Evolutionary conservation across 2,888 invertebrate genomes (phyloP).

Genomic region (Diachrysia chrysitis): DNA sequence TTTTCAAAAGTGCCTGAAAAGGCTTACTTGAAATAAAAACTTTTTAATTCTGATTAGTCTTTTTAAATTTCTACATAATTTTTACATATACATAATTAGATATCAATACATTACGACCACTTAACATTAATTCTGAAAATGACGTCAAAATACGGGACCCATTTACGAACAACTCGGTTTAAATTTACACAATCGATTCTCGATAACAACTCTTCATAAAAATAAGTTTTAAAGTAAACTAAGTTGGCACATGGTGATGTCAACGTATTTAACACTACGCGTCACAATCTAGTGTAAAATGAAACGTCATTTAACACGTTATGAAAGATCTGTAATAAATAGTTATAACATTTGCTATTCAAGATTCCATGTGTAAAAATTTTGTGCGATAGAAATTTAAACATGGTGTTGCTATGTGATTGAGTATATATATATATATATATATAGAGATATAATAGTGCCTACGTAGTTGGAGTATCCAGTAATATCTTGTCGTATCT

Average conservation of each 20-base stretch:
- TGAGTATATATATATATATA: too few species aligned
- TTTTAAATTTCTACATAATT: too few species aligned
- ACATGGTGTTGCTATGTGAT: neutral
- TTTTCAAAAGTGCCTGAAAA: too few species aligned
- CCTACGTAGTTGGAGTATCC: too few species aligned
- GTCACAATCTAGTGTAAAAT: constrained; percentile 37
- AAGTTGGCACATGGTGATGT: constrained; percentile 56
- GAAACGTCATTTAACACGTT: constrained; percentile 36
- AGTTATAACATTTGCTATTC: neutral
- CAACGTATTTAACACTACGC: constrained; percentile 35
- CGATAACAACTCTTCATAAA: constrained; percentile 44
- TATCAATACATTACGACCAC: neutral
- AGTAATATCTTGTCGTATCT: too few species aligned
- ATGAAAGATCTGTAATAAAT: constrained; percentile 27
- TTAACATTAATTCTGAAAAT: neutral
- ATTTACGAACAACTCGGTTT: neutral
- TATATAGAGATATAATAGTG: too few species aligned
- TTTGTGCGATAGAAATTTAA: neutral
- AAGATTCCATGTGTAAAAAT: neutral
- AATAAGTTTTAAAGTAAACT: constrained; percentile 38
- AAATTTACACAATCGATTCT: constrained; percentile 26
- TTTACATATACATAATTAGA: too few species aligned
- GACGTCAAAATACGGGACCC: neutral
- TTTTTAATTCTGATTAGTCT: too few species aligned
- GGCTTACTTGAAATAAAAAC: too few species aligned